Percentiles rank a stretch among this genome's conserved stretches.
Conservation (phyloP, 2,888 invertebrate genomes). For the Eilema caniola region DNA sequence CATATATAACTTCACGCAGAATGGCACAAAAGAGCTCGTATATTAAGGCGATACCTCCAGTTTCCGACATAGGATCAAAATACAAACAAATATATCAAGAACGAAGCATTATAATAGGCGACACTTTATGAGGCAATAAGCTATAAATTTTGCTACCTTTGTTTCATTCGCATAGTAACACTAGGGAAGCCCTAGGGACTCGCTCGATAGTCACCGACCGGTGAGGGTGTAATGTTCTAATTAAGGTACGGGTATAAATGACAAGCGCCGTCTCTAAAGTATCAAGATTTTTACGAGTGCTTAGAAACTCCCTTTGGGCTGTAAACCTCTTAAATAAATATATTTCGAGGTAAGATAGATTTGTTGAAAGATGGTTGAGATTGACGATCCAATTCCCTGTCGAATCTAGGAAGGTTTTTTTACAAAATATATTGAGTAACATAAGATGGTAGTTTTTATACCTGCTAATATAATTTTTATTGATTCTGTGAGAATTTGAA, state of each 20-base stretch:
- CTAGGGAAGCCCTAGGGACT: constrained; percentile 22
- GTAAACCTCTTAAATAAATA: constrained; percentile 23
- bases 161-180: constrained; percentile 40
- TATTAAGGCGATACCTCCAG: constrained; percentile 31
- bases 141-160: constrained; percentile 51
- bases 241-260: constrained; percentile 43
- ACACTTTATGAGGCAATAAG: constrained; percentile 45
- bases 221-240: constrained; percentile 41
- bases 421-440: background rate
- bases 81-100: constrained; percentile 50
- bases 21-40: constrained; percentile 41
- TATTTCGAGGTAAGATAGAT: constrained; percentile 14
- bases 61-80: constrained; percentile 49
- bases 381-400: constrained; percentile 2
- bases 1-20: constrained; percentile 32
- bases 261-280: constrained; percentile 26
- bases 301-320: constrained; percentile 6
- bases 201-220: constrained; percentile 23
- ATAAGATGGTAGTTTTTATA: background rate
- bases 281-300: constrained; percentile 32
- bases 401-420: background rate
- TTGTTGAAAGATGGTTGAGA: constrained; percentile 13
- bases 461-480: background rate
- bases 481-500: background rate
- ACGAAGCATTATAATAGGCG: constrained; percentile 42